These are phyloP conservation scores for Chromobotia macracanthus DNA, from an alignment of 2,797 vertebrate genomes.

Conservation along the genomic window DNA sequence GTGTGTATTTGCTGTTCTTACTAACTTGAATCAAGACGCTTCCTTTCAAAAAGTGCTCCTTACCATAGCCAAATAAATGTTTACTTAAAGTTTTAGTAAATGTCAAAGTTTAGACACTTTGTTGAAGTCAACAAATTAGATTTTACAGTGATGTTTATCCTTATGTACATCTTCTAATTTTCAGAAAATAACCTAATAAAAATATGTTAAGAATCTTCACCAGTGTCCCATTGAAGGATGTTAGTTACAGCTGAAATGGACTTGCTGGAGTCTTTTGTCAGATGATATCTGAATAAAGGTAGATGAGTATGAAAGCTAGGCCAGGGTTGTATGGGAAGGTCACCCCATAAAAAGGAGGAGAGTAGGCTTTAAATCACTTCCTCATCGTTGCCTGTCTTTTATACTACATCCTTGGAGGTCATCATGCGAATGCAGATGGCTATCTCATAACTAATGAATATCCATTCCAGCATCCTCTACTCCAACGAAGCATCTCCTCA, in stretches of 20 bases:
- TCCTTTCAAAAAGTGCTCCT: too few species aligned
- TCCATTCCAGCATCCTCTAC: slow-evolving; percentile 44
- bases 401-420: slow-evolving; percentile 10
- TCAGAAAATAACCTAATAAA: not conserved
- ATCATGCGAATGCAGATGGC: slow-evolving; percentile 30
- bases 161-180: not conserved
- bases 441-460: slow-evolving; percentile 55
- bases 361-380: slow-evolving; percentile 46
- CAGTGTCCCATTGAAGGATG: not conserved
- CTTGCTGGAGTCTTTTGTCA: slow-evolving; percentile 22
- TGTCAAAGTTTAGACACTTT: not conserved
- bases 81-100: not conserved
- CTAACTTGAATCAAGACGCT: too few species aligned
- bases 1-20: too few species aligned
- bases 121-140: not conserved
- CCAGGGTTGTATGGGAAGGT: slow-evolving; percentile 49
- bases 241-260: slow-evolving; percentile 9
- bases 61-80: not conserved
- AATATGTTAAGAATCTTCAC: not conserved
- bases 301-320: slow-evolving; percentile 38
- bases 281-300: slow-evolving; percentile 38
- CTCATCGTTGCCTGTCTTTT: slow-evolving; percentile 46
- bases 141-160: not conserved
- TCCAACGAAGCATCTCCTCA: slow-evolving; percentile 20
- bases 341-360: slow-evolving; percentile 34